Base-by-base conservation (phyloP, 2,888 invertebrate genomes). In the Sipha maydis region DNA sequence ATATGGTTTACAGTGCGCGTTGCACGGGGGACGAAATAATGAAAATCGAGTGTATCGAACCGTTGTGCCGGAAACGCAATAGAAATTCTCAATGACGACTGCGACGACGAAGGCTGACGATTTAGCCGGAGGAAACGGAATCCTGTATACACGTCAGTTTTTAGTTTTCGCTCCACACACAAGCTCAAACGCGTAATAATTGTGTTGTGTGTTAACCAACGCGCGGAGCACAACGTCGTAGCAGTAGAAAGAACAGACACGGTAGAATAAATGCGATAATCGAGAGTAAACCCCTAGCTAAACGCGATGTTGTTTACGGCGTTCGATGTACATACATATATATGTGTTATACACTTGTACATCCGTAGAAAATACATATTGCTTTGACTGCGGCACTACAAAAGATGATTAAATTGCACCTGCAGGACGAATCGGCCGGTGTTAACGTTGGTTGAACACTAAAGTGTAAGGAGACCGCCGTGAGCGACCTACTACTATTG, bases 231-330 rank as follows among this genome's bases (percentile, higher is more conserved):
- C 77, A 31, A 67, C 41, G 31, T 69, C 38, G n/a, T 48, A 14
- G 11, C 7, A 31, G 19, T 34, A 7, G 1, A 8, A 4, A 41
- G 56, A 80, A 14, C 1, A 31, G 88, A 80, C 19, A 88, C 41
- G 80, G 88, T 88, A 80, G 80, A 82, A 88, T 73, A 67, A 75
- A 80, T 41, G 79, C 88, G 79, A 88, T 88, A 88, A 88, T 88
- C 75, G 31, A 88, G 75, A 41, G 80, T 82, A 75, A 69, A 34
- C 14, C 85, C 67, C 56, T n/a, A 14, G 41, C 21, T 31, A 31
- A n/a, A 71, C 48, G 71, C 69, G 28, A 11, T 41, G 7, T 41
- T 41, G 28, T 67, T 8, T 31, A 56, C 48, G 54, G 54, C 54
- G n/a, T 69, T 41, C 41, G 0, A 3, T 61, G 67, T 34, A 48